Percentiles rank a stretch among this genome's conserved stretches.
These are phyloP conservation scores for Polyodon spathula DNA, from an alignment of 2,113 vertebrate genomes.

Conservation along the genomic window DNA sequence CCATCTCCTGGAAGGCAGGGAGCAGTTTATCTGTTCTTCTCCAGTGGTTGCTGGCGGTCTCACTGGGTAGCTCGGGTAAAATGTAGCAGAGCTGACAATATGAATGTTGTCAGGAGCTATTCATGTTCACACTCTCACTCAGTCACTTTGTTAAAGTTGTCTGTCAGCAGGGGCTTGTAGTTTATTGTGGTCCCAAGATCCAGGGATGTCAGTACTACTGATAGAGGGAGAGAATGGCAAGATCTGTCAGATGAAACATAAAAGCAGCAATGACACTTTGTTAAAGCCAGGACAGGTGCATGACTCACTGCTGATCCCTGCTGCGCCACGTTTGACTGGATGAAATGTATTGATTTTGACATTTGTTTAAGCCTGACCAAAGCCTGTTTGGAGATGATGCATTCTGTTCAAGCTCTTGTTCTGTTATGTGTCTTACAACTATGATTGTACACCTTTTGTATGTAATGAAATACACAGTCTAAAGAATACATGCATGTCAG, in stretches of 20 bases:
- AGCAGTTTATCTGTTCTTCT: conserved; percentile 7
- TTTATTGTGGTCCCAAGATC: conserved; percentile 11
- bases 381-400: background rate
- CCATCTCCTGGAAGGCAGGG: background rate
- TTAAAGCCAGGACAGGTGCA: conserved; percentile 6
- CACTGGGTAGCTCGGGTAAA: background rate
- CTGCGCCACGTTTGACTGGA: conserved; percentile 6
- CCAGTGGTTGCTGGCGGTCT: conserved; percentile 2
- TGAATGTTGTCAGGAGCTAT: conserved; percentile 37
- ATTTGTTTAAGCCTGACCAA: conserved; percentile 3
- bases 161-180: conserved; percentile 26
- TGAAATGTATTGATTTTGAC: background rate
- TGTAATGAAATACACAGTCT: no score
- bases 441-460: no score
- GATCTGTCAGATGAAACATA: conserved; percentile 21
- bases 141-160: conserved; percentile 31
- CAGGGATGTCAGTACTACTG: conserved; percentile 23
- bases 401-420: no score
- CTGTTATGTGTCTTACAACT: no score
- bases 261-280: conserved; percentile 23
- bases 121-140: conserved; percentile 26
- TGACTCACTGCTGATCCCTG: conserved; percentile 11
- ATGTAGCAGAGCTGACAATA: conserved; percentile 27
- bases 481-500: no score
- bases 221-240: conserved; percentile 20